phyloP scores from a whole-genome alignment of 2,113 vertebrate genomes.

The Puffinus mauretanicus region DNA sequence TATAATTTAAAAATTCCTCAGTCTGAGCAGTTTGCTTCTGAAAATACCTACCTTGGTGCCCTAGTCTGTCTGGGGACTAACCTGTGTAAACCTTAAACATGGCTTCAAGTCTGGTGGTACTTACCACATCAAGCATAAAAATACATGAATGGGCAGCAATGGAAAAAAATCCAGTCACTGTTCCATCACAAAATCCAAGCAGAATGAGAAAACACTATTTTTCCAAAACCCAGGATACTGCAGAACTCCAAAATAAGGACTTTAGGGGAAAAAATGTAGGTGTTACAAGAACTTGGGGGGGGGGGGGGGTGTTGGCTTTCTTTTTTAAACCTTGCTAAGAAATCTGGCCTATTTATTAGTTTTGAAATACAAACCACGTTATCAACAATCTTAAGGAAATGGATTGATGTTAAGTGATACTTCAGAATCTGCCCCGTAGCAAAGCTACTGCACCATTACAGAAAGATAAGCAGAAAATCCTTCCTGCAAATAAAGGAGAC shows the following conservation, averaged over 20 bases:
- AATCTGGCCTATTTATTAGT: slow-evolving; percentile 61
- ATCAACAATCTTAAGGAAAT: slow-evolving; percentile 74
- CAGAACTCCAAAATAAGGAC: not conserved
- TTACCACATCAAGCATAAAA: not conserved
- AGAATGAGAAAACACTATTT: not conserved
- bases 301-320: not conserved
- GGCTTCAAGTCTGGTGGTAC: not conserved
- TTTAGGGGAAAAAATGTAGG: not conserved
- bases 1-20: not conserved
- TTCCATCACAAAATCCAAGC: rapidly evolving
- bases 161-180: rapidly evolving
- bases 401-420: slow-evolving; percentile 72
- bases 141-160: rapidly evolving
- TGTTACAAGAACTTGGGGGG: not conserved
- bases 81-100: not conserved
- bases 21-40: not conserved
- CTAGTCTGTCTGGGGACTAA: not conserved
- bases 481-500: slow-evolving; percentile 37
- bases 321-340: slow-evolving; percentile 6
- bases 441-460: slow-evolving; percentile 45
- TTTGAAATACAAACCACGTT: slow-evolving; percentile 64
- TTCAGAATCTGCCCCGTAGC: slow-evolving; percentile 69
- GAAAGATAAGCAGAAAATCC: slow-evolving; percentile 72
- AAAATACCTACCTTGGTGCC: not conserved
- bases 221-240: rapidly evolving